phyloP scores from a whole-genome alignment of 2,113 vertebrate species.

The Burhinus oedicnemus region DNA sequence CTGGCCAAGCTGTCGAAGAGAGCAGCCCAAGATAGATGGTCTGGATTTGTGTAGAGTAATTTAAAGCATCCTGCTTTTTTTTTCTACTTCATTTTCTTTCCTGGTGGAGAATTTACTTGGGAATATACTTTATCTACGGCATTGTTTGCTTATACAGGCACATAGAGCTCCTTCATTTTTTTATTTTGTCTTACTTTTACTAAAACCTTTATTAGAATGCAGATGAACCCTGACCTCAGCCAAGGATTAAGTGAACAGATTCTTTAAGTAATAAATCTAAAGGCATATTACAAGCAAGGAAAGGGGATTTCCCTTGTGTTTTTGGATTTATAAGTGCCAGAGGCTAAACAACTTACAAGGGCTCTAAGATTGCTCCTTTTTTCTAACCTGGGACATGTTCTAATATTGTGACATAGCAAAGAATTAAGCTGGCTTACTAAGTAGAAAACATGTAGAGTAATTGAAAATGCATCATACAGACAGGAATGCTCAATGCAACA shows the following conservation, averaged over 20 bases:
- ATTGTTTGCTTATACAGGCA: constrained; percentile 50
- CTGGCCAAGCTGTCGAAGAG: constrained; percentile 75
- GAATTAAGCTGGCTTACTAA: constrained; percentile 87
- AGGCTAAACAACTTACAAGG: constrained; percentile 86
- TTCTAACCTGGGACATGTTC: constrained; percentile 77
- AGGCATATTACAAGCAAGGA: constrained; percentile 83
- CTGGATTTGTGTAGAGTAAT: constrained; percentile 78
- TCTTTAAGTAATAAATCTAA: constrained; percentile 86
- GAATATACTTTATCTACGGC: constrained; percentile 56
- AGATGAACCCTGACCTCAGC: constrained; percentile 76
- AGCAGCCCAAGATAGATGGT: constrained; percentile 76
- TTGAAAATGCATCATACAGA: constrained; percentile 80
- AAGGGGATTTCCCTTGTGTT: constrained; percentile 85
- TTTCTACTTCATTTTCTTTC: constrained; percentile 17
- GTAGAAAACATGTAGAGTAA: constrained; percentile 83
- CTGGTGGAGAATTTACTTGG: constrained; percentile 58
- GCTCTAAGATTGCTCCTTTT: constrained; percentile 81
- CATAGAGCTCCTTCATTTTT: constrained; percentile 54
- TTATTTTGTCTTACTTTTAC: constrained; percentile 57
- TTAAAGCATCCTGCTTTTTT: constrained; percentile 67
- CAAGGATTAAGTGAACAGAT: constrained; percentile 81
- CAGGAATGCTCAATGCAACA: constrained; percentile 69
- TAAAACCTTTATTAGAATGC: constrained; percentile 77
- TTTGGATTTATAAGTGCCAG: constrained; percentile 84
- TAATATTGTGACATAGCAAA: constrained; percentile 80